Base-by-base conservation (phyloP, 1,140 invertebrate genomes). In the Dendroctonus ponderosae region DNA sequence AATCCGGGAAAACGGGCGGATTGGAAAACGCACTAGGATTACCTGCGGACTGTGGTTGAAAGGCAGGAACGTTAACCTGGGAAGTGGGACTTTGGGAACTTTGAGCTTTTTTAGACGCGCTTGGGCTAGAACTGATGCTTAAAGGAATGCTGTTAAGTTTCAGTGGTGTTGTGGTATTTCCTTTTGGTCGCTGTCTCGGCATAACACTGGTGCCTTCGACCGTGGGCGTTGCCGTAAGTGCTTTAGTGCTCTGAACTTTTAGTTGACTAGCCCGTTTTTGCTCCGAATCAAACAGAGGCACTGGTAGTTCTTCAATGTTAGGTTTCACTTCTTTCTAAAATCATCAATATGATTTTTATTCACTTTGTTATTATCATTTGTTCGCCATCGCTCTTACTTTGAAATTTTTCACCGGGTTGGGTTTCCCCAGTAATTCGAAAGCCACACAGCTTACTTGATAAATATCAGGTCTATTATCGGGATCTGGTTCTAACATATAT, bases 401-500 rank as follows among this genome's bases (percentile, higher is more conserved):
- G 78, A 93, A 82, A 84, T 94, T 94, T 78, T 89, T 86, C 61
- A 94, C 87, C 49, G 91, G 91, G 80, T 88, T 90, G 59, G 91
- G 86, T 78, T 88, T 89, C 54, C 87, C 88, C 54, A 83, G 74
- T 62, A 95, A 76, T 70, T 85, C 82, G 79, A 93, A 94, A 49
- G 91, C 89, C 70, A 94, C 81, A 73, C 84, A 85, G 66, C 91
- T 89, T 57, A 94, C 91, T 86, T 95, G 93, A 81, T 86, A 95
- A 75, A 96, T 94, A 80, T 96, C 93, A 9, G 93, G 93, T 75
- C 93, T 81, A 63, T 87, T 84, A 67, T 92, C 90, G 49, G 88
- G 84, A 81, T 95, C 91, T 42, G 89, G 86, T 76, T 93, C 91
- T 61, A 96, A 81, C 88, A 95, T 93, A 74, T 89, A 95, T 67